Percentiles rank a stretch among this genome's conserved stretches.
Conservation (phyloP, 2,888 invertebrate species). For the Allygus modestus region DNA sequence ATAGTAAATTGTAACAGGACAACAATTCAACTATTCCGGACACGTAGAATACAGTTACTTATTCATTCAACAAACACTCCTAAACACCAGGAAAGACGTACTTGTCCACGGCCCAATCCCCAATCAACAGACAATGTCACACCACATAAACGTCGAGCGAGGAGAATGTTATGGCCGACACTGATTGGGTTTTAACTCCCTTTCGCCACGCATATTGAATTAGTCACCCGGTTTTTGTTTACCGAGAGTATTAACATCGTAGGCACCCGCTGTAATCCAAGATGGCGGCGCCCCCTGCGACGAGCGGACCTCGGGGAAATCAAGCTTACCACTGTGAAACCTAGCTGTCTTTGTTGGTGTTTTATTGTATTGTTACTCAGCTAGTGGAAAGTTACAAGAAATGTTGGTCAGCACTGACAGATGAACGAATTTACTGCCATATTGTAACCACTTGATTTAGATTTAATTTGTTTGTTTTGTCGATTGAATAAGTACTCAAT, state of each 20-base stretch:
- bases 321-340: not conserved
- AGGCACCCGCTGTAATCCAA: not conserved
- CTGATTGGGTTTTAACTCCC: slow-evolving; percentile 25
- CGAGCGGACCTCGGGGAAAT: slow-evolving; percentile 2
- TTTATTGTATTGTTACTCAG: not conserved
- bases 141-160: not conserved
- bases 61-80: too few relatives aligned
- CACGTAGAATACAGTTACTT: too few relatives aligned
- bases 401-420: too few relatives aligned
- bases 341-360: not conserved
- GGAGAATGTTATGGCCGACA: not conserved
- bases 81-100: not conserved
- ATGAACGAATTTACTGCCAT: too few relatives aligned
- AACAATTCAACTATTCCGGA: too few relatives aligned
- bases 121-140: not conserved
- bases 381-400: too few relatives aligned
- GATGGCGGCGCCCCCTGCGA: too few relatives aligned
- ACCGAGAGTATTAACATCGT: not conserved
- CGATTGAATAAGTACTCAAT: too few relatives aligned
- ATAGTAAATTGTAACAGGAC: too few relatives aligned
- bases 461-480: too few relatives aligned
- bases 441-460: too few relatives aligned
- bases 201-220: slow-evolving; percentile 26
- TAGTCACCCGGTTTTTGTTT: slow-evolving; percentile 20
- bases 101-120: not conserved